Base-by-base conservation (phyloP, 2,888 invertebrate species). In the Griposia aprilina region DNA sequence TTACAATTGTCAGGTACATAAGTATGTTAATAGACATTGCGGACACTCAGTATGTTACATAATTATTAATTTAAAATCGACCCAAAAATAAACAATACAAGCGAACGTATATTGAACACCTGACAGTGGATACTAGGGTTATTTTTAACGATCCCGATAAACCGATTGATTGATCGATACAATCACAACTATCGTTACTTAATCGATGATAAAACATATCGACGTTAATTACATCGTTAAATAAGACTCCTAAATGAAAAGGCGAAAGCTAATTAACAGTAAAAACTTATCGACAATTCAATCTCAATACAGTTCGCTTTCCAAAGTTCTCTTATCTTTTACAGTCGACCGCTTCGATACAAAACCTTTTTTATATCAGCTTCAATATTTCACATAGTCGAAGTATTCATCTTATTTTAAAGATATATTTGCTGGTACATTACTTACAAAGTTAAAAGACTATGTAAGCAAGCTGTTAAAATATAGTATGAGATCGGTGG, bases 201-300 rank as follows among this genome's bases (percentile, higher is more conserved):
- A 89, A 88, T 84, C 81, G 80, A 75, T 87, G 78, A 80, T 74
- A 80, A 82, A 69, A 82, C 60, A 82, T 80, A 80, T 85, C 74
- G 70, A 73, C 70, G 74, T 84, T 86, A 87, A 88, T 89, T 78
- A 83, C 81, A 59, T 74, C 68, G 73, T 81, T 83, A 80, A 87
- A 70, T 83, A 70, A 88, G 66, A 65, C 50, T 74, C 11, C 57
- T 80, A 75, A 81, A 76, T 68, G 63, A 83, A 76, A 86, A 81
- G 69, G 77, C 57, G 85, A 89, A 85, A 89, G 87, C 79, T 84
- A 78, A 90, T 88, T 89, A 88, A 75, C 82, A 67, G 71, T 72
- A 26, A 74, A 78, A 63, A 74, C 36, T 80, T 84, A 86, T 89
- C 87, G 30, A 74, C 8, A 74, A 71, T 77, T 80, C 72, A 84